Conservation (phyloP, 30 jellyfish, hydroid and myxozoan genomes). For the Turritopsis rubra region DNA sequence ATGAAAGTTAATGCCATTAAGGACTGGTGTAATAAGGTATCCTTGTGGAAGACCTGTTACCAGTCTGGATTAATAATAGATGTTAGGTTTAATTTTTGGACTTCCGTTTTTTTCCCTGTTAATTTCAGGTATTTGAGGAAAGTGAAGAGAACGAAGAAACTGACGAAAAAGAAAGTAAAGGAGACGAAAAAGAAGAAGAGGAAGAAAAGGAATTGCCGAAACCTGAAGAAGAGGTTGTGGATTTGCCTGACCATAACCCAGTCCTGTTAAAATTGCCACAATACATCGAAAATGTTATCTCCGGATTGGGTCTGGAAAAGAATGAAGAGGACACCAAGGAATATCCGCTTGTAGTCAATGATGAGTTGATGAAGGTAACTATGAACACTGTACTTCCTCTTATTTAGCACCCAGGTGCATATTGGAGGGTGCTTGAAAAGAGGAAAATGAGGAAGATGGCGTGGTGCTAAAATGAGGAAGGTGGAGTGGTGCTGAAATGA, state of each 20-base stretch:
- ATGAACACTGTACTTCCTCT: no score
- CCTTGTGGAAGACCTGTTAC: no score
- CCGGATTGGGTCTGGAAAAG: neutral
- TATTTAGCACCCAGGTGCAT: no score
- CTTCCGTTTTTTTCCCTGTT: neutral
- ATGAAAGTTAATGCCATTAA: no score
- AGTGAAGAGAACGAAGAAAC: conserved; percentile 4
- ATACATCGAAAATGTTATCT: neutral
- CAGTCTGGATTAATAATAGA: no score
- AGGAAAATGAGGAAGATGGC: no score
- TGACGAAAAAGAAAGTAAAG: conserved; percentile 16
- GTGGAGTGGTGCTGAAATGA: no score
- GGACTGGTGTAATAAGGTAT: no score
- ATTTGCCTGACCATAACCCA: conserved; percentile 64
- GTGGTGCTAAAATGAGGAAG: no score
- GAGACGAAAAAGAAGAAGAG: conserved; percentile 34
- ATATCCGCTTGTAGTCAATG: conserved; percentile 22
- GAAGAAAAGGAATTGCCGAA: conserved; percentile 14
- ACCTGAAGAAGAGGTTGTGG: conserved; percentile 3
- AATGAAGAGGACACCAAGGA: conserved; percentile 42
- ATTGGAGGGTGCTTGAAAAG: no score
- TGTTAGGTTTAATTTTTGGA: neutral
- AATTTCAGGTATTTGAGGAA: neutral
- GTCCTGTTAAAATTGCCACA: conserved; percentile 40
- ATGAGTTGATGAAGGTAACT: conserved; percentile 51